Evolutionary conservation across 2,888 invertebrate species (phyloP), one percentile per base, ranked within the genome.

Genomic region (Heliconius charithonia): DNA sequence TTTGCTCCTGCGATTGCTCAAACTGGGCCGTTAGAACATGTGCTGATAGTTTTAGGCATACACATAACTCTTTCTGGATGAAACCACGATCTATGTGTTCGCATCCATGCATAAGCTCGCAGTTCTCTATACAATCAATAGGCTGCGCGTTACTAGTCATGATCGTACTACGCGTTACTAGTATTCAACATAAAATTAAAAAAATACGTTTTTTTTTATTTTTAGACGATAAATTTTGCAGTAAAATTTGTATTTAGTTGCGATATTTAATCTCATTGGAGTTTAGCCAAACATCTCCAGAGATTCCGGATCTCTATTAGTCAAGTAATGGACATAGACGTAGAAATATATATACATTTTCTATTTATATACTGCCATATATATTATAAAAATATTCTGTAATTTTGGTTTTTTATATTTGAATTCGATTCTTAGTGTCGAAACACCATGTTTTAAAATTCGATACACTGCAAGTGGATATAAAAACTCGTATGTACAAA

Each of bases 241-340:
- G 51, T n/a, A 37, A 29, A n/a, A 32, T 41, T 25, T 7, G n/a
- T 59, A n/a, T 71, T 29, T 59, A n/a, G 29, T n/a, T 32, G 56
- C n/a, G n/a, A 56, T 70, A 51, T 71, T 56, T 32, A 32, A 71
- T 71, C 32, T 29, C 32, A 71, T 71, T 71, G 71, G 56, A 71
- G 22, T 13, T 71, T 13, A 56, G 71, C 32, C 72, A 56, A 59
- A 32, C 32, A 37, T 59, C 56, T 72, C 32, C 29, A 59, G 59
- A 71, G 71, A 72, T 32, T 56, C 59, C 32, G 7, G 32, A 72
- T 72, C 32, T 72, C 22, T 59, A 25, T 59, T 59, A 59, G 72
- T 59, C 13, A 32, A 71, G n/a, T 71, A 29, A 59, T 72, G n/a
- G 56, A 22, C 10, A n/a, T 72, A n/a, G 3, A 59, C 12, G 4